Conservation (phyloP, 2,113 vertebrate species). For the Chionodraco myersi region DNA sequence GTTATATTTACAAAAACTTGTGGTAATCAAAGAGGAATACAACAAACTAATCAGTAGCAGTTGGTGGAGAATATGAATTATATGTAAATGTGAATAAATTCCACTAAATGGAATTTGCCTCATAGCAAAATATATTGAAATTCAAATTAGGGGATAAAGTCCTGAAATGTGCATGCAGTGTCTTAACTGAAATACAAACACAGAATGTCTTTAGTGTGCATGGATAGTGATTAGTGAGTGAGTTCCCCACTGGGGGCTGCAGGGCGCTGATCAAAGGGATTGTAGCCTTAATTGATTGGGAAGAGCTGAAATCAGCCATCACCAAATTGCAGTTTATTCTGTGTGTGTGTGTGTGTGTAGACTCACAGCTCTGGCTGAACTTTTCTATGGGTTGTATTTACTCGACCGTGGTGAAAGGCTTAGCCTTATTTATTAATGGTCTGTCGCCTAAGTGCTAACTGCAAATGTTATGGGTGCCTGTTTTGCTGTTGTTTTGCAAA, state of each 20-base stretch:
- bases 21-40: conserved; percentile 34
- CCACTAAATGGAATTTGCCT: conserved; percentile 35
- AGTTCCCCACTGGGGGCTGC: conserved; percentile 20
- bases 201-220: not conserved
- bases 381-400: conserved; percentile 59
- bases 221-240: conserved; percentile 51
- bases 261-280: conserved; percentile 57
- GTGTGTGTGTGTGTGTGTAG: conserved; percentile 18
- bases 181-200: conserved; percentile 11
- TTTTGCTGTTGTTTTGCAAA: conserved; percentile 52
- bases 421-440: conserved; percentile 56
- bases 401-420: conserved; percentile 56
- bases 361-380: conserved; percentile 39
- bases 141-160: conserved; percentile 49
- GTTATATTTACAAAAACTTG: conserved; percentile 25
- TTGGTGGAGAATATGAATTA: conserved; percentile 51
- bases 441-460: conserved; percentile 55
- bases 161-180: conserved; percentile 27
- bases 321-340: conserved; percentile 59
- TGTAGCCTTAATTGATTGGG: conserved; percentile 61
- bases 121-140: conserved; percentile 46
- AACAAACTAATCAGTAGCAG: conserved; percentile 15
- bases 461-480: conserved; percentile 44
- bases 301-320: conserved; percentile 61
- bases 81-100: conserved; percentile 53